Base-by-base conservation (phyloP, 2,113 vertebrate genomes). In the Circaetus gallicus region DNA sequence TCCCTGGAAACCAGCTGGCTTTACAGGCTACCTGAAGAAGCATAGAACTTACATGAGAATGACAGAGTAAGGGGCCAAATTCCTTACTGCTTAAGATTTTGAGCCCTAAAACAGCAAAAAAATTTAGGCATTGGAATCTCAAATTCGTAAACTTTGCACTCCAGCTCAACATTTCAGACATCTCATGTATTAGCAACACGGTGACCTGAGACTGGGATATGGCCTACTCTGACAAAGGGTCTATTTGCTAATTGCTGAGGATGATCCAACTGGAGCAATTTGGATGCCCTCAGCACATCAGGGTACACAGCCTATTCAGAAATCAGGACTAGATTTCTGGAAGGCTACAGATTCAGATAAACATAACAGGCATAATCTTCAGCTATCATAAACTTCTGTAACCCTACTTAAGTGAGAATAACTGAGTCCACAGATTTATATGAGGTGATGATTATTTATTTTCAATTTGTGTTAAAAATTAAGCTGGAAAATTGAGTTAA, bases 131-230 rank as follows among this genome's bases (percentile, higher is more conserved):
- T 13, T 70, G 13, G 43, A 70, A 67, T 77, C 29, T 45, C 80
- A 29, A 43, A 28, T 66, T 42, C 28, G 3, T 73, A 55, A 58
- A 50, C 11, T 67, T 67, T 9, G 4, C 6, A 2, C 8, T 71
- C 61, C 17, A 65, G 29, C 65, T 76, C 31, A 87, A 7, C 10
- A 13, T 82, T 76, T 90, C 58, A 77, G n/a, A n/a, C 3, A 2
- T 38, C 26, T 69, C 0, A 0, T 29, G 6, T 62, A 18, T 52
- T 28, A 56, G 28, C 25, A 82, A 20, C 8, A 13, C 0, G 0
- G 62, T 43, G 36, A 55, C 61, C 40, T 76, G 52, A 76, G 61
- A 40, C 36, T 78, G 83, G 14, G 31, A 29, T 55, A 77, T 92
- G 63, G 47, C 40, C 52, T 83, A 0, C 43, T 84, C 56, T 86